A percentile compares a stretch with the other conserved stretches of the same genome.
Evolutionary conservation across 2,113 vertebrate species (phyloP).

Genomic region (Dolichotis patagonum): DNA sequence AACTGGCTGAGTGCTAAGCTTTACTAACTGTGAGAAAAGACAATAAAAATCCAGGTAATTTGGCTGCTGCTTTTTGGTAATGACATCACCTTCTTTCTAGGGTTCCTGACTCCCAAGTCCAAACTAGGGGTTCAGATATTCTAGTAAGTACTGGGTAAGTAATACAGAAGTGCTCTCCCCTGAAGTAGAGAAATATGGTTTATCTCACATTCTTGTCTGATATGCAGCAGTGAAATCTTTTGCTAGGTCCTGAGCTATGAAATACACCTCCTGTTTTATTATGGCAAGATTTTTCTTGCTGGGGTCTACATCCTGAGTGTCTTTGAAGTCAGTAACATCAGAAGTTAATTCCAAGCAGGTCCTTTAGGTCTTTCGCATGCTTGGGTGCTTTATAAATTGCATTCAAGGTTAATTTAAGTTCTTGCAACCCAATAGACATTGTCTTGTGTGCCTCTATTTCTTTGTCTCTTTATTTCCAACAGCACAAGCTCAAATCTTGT

Average conservation of each 20-base stretch:
- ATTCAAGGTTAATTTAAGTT: conserved; percentile 73
- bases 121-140: conserved; percentile 26
- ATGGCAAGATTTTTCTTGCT: conserved; percentile 50
- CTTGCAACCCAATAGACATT: conserved; percentile 48
- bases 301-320: conserved; percentile 58
- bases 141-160: conserved; percentile 14
- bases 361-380: conserved; percentile 61
- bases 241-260: conserved; percentile 61
- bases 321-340: conserved; percentile 80
- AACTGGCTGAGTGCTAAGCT: conserved; percentile 58
- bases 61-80: conserved; percentile 49
- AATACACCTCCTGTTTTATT: conserved; percentile 60
- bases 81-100: conserved; percentile 61
- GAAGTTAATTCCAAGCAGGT: conserved; percentile 78
- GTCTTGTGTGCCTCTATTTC: conserved; percentile 65
- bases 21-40: conserved; percentile 69
- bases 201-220: conserved; percentile 44
- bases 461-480: conserved; percentile 73
- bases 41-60: conserved; percentile 68
- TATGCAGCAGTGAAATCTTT: conserved; percentile 68
- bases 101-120: conserved; percentile 36
- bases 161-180: conserved; percentile 46
- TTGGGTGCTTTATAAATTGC: conserved; percentile 76
- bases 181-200: neutral
- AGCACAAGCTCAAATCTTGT: conserved; percentile 57